These are phyloP conservation scores for Amblyopsis rosae DNA, from an alignment of 2,113 vertebrate species.

Conservation along the genomic window DNA sequence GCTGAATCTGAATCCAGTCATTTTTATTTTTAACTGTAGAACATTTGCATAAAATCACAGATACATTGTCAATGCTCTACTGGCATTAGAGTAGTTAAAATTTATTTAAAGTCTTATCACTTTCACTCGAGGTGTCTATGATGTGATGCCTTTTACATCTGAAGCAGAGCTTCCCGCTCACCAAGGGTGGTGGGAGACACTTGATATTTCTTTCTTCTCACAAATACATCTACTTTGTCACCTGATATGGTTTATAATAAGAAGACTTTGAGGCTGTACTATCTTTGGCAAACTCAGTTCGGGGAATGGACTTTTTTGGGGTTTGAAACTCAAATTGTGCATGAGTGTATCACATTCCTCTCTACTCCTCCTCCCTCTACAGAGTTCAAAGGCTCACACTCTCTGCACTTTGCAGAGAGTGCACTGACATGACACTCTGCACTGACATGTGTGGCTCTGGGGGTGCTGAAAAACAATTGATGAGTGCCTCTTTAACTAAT, in stretches of 20 bases:
- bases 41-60: too few species aligned
- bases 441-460: too few species aligned
- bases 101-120: constrained; percentile 42
- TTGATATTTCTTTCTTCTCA: neutral
- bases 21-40: neutral
- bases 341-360: too few species aligned
- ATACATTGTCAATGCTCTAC: neutral
- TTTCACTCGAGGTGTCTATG: constrained; percentile 29
- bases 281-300: too few species aligned
- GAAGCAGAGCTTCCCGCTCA: constrained; percentile 22
- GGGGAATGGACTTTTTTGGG: too few species aligned
- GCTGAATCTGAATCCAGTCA: neutral
- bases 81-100: neutral
- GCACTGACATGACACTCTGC: too few species aligned
- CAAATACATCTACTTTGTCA: constrained; percentile 9
- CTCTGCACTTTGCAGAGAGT: too few species aligned
- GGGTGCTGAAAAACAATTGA: too few species aligned
- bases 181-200: constrained; percentile 1
- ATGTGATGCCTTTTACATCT: neutral
- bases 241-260: neutral
- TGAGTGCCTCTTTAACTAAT: neutral
- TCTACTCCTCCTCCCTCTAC: too few species aligned
- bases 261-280: neutral
- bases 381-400: too few species aligned
- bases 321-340: too few species aligned